Conservation (phyloP, 2,888 invertebrate species). For the Aelia acuminata region DNA sequence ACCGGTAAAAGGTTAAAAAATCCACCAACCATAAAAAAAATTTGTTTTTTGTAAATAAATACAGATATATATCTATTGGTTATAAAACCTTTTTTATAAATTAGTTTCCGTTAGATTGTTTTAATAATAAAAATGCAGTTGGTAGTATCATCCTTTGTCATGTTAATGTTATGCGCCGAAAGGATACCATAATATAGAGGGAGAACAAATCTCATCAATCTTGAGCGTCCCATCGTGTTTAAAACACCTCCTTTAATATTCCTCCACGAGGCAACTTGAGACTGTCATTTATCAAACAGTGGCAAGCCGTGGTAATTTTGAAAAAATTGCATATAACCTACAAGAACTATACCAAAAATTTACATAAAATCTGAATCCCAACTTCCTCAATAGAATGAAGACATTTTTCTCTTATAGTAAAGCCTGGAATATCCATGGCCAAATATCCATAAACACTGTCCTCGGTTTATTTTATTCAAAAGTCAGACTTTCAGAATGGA, state of each 20-base stretch:
- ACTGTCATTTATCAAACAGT: neutral
- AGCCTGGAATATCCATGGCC: too few species aligned
- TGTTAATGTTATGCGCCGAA: neutral
- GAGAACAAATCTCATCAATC: conserved; percentile 31
- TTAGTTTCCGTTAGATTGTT: too few species aligned
- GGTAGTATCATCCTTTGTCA: neutral
- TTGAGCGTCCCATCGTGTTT: neutral
- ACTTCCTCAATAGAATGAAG: neutral
- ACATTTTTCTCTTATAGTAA: neutral
- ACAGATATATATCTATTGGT: too few species aligned
- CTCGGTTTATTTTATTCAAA: neutral
- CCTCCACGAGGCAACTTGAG: conserved; percentile 6
- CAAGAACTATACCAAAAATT: too few species aligned
- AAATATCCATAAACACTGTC: too few species aligned
- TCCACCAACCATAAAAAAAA: too few species aligned
- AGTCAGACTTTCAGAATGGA: neutral
- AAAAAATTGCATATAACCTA: neutral
- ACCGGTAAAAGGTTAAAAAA: too few species aligned
- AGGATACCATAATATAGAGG: neutral
- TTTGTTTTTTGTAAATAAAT: too few species aligned
- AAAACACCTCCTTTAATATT: conserved; percentile 7
- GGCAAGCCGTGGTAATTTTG: neutral
- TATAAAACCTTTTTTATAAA: too few species aligned
- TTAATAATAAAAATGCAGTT: neutral
- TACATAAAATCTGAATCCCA: neutral